A percentile compares a stretch with the other conserved stretches of the same genome.
phyloP scores from a whole-genome alignment of 2,797 vertebrate species.

The Paramormyrops hopkinsi region DNA sequence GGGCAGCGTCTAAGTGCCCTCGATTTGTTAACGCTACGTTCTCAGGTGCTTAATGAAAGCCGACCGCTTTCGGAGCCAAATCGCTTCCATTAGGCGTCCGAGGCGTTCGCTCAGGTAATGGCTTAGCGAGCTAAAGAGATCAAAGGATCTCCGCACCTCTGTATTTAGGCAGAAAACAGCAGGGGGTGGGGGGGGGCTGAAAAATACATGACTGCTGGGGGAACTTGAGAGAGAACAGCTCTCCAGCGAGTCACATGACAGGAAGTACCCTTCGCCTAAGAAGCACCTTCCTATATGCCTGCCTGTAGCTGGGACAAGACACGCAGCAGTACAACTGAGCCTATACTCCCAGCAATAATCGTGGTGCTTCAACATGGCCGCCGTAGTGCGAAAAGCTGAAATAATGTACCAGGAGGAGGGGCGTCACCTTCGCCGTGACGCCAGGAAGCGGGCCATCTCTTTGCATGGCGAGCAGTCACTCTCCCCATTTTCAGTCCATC shows the following conservation, averaged over 20 bases:
- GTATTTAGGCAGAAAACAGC: neutral
- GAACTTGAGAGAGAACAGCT: neutral
- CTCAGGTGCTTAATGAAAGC: neutral
- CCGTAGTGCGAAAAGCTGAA: neutral
- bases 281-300: neutral
- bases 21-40: neutral
- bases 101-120: neutral
- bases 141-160: neutral
- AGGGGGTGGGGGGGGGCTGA: neutral
- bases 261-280: neutral
- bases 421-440: neutral
- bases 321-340: neutral
- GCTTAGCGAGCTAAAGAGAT: neutral
- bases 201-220: neutral
- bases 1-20: neutral
- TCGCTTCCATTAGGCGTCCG: neutral
- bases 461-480: neutral
- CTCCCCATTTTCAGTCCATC: neutral
- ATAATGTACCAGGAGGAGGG: neutral
- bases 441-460: neutral
- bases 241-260: neutral
- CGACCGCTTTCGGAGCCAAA: neutral
- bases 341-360: neutral
- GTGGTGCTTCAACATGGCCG: neutral
- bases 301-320: neutral